Base-by-base conservation (phyloP, 2,888 invertebrate species). In the Gymnoscelis rufifasciata region DNA sequence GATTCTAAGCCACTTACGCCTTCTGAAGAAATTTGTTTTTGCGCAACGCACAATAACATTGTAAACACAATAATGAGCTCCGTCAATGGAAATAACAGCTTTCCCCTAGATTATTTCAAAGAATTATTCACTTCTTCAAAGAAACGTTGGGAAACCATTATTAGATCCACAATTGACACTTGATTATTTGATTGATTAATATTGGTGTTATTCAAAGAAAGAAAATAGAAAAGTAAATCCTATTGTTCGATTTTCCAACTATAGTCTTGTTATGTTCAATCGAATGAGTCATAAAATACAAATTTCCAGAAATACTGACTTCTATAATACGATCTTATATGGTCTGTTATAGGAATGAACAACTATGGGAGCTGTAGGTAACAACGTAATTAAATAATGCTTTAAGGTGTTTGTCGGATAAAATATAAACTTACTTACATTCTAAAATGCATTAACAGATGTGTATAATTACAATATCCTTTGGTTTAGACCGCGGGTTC, bases 51-150 rank as follows among this genome's bases (percentile, higher is more conserved):
- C 65, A 68, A 74, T 69, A 62, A 66, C 52, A 60, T 64, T 65
- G 64, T 52, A 57, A 68, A 62, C 57, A 48, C 48, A 61, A 54
- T 65, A 60, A 65, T 64, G 58, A 67, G 65, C 62, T 71, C 72
- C 71, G 68, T 61, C 63, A 45, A 47, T 54, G 62, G 59, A 56
- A 64, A 62, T 60, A 66, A 52, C 43, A 65, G 65, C 67, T 73
- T 67, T 73, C 68, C 30, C 60, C 56, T 59, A 56, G 60, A 63
- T 63, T 57, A 39, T 28, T 45, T 43, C 39, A 36, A 43, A 47
- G 37, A 48, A 43, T 31, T 40, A 43, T 26, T 43, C 39, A 43
- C 39, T 67, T 70, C 60, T 67, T 60, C 49, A 28, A 29, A 26
- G 26, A 36, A 50, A 46, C 51, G 53, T 38, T 68, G 69, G 53